Evolutionary conservation across 2,797 vertebrate species (phyloP).

Genomic region (Gallinago stenura): DNA sequence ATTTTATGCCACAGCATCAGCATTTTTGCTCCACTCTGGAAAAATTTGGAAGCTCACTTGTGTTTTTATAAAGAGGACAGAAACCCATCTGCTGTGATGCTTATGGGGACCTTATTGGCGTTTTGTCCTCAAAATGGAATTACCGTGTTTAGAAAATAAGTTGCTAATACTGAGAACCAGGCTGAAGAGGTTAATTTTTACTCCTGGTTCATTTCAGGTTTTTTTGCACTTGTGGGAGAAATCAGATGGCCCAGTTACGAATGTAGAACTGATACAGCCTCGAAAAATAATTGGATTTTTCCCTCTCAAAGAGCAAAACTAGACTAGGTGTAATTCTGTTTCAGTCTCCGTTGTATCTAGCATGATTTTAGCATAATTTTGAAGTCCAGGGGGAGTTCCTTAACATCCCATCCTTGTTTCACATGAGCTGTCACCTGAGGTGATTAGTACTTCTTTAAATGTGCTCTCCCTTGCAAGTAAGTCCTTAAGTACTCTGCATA

Average conservation of each 20-base stretch:
- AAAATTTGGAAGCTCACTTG: background rate
- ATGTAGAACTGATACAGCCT: background rate
- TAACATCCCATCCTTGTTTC: background rate
- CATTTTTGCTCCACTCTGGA: background rate
- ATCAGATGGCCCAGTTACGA: background rate
- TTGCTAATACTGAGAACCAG: background rate
- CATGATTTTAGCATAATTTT: background rate
- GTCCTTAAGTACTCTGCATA: background rate
- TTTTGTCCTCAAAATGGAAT: background rate
- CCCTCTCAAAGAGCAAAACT: background rate
- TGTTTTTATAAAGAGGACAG: background rate
- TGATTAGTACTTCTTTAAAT: conserved; percentile 1
- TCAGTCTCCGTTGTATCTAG: background rate
- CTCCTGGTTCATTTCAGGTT: background rate
- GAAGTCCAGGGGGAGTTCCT: background rate
- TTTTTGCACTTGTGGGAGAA: background rate
- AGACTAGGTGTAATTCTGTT: background rate
- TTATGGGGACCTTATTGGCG: background rate
- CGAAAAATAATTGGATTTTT: background rate
- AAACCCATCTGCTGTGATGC: background rate
- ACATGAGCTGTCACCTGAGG: background rate
- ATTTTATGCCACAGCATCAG: accelerated
- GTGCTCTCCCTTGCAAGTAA: background rate
- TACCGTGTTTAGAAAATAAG: background rate
- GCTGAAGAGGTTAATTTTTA: background rate